Percentiles rank a stretch among this genome's conserved stretches.
These are phyloP conservation scores for Apus apus DNA, from an alignment of 2,113 vertebrate species.

Conservation along the genomic window DNA sequence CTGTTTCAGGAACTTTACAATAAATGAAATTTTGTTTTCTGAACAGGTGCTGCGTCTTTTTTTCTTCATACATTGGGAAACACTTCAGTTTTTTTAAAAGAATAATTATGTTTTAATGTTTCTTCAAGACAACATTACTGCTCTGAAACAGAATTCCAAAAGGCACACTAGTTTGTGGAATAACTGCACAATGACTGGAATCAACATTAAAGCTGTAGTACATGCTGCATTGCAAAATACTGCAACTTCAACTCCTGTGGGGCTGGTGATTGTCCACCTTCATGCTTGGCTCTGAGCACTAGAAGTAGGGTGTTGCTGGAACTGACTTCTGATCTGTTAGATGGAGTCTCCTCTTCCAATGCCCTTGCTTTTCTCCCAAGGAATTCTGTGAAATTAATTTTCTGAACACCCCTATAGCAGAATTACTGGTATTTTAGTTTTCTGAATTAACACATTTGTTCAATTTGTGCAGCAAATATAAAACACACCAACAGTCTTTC, in stretches of 20 bases:
- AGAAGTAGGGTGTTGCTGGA: not conserved
- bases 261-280: not conserved
- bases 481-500: not conserved
- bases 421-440: not conserved
- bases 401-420: not conserved
- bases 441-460: not conserved
- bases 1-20: conserved; percentile 3
- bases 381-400: not conserved
- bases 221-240: not conserved
- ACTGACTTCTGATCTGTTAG: fast-evolving
- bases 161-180: not conserved
- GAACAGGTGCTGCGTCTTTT: not conserved
- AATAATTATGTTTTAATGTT: no score
- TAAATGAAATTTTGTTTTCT: conserved; percentile 2
- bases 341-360: not conserved
- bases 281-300: fast-evolving
- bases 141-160: not conserved
- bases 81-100: no score
- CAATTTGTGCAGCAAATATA: not conserved
- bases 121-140: not conserved
- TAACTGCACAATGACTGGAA: no score
- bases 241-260: not conserved
- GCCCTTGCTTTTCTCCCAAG: not conserved
- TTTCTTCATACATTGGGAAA: not conserved
- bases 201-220: not conserved